Evolutionary conservation across 2,113 vertebrate genomes (phyloP).

Genomic region (Urocynchramus pylzowi): DNA sequence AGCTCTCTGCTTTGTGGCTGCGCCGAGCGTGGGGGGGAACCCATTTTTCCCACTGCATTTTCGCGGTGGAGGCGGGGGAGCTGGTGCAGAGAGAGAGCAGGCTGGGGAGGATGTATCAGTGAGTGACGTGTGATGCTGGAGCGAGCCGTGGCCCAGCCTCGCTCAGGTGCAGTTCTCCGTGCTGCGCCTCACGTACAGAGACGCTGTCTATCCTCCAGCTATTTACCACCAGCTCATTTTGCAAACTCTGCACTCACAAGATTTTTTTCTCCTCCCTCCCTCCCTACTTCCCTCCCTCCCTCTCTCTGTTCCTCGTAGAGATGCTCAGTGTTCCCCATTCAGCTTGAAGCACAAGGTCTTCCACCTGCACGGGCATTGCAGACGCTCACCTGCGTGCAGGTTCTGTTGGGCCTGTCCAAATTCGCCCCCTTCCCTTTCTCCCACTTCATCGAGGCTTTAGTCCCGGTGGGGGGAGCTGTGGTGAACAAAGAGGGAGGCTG

Average conservation of each 20-base stretch:
- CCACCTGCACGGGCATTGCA: not conserved
- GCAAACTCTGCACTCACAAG: conserved; percentile 51
- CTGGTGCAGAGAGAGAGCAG: not conserved
- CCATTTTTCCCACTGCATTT: not conserved
- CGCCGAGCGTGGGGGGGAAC: not conserved
- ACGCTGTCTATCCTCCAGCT: conserved; percentile 65
- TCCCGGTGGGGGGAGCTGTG: not conserved
- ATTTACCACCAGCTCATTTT: conserved; percentile 67
- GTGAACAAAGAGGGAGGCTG: conserved; percentile 39
- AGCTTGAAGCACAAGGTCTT: not conserved
- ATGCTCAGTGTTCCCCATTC: conserved; percentile 40
- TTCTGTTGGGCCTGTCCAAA: not conserved
- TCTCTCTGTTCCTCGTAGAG: not conserved
- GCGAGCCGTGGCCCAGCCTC: conserved; percentile 20
- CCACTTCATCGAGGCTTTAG: not conserved
- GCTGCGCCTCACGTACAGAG: conserved; percentile 64
- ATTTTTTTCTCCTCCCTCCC: not conserved
- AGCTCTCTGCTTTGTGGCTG: not conserved
- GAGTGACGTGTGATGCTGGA: conserved; percentile 27
- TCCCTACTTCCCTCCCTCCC: not conserved
- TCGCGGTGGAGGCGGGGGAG: not conserved
- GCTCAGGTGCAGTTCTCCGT: conserved; percentile 68
- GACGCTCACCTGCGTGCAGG: rapidly evolving
- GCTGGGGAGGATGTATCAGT: not conserved
- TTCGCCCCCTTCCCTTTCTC: not conserved